Evolutionary conservation across 2,888 invertebrate genomes (phyloP), one percentile per base, ranked within the genome.

Genomic region (Exocentrus adspersus): DNA sequence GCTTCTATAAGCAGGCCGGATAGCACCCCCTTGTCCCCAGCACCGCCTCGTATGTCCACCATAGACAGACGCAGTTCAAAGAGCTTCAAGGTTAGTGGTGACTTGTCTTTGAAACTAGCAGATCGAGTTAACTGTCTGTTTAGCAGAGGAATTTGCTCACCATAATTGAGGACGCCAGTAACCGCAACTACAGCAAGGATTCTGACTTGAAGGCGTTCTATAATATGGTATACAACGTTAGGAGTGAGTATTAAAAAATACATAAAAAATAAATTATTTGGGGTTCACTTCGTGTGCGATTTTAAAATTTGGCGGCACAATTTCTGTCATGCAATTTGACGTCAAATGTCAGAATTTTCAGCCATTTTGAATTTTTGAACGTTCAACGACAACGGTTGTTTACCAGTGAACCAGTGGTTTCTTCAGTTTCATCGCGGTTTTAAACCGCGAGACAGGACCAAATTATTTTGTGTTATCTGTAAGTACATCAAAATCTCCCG

Each of bases 131-230:
- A n/a, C n/a, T n/a, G n/a, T n/a, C n/a, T 28, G 30, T 60, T 71
- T 81, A 79, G 17, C 74, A 85, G 84, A 82, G 82, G 72, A 77
- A 77, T 65, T 66, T 79, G 12, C 54, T 79, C 37, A 92, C 93
- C 79, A 88, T 90, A 78, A 89, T 93, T 71, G 81, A 80, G 24
- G 81, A 85, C 42, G 87, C 89, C 7, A 88, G 88, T 66, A 85
- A 88, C 63, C 88, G 88, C 70, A 70, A 72, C 16, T 64, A 76
- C 28, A 70, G 73, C n/a, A 77, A 74, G 28, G 93, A 94, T 80
- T 87, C 89, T 41, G 94, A 95, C 79, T 86, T 95, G 58, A 87
- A 88, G 75, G 92, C 92, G 21, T 95, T 95, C 82, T 89, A 93
- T 79, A 87, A 88, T 76, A 93, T 94, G 92, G 91, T 95, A 2